A percentile compares a stretch with the other conserved stretches of the same genome.
phyloP scores from a whole-genome alignment of 92 coral and sea anemone species.

The Phenganax marumi region DNA sequence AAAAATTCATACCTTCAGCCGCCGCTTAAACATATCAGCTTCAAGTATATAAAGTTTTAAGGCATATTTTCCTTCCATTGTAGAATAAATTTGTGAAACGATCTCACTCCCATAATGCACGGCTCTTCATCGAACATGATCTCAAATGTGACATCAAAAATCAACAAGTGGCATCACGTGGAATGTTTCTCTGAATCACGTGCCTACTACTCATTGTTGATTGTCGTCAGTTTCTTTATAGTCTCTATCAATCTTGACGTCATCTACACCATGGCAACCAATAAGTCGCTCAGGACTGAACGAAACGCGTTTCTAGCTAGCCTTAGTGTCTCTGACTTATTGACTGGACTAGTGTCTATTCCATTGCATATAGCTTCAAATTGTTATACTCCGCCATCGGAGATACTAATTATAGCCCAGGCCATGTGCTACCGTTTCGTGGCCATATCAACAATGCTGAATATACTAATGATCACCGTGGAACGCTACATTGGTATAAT shows the following conservation, averaged over 20 bases:
- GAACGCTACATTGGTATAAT: constrained; percentile 63
- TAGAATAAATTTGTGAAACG: too few species aligned
- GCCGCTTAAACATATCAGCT: too few species aligned
- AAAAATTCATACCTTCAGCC: too few species aligned
- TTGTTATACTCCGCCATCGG: constrained; percentile 7
- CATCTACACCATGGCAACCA: constrained; percentile 52
- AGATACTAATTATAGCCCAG: constrained; percentile 1
- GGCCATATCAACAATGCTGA: constrained; percentile 65
- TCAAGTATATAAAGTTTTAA: too few species aligned
- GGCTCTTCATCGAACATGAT: background rate
- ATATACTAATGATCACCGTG: constrained; percentile 59
- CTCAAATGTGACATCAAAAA: background rate
- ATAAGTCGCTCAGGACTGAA: constrained; percentile 53
- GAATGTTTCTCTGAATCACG: background rate
- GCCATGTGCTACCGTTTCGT: constrained; percentile 42
- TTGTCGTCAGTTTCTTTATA: constrained; percentile 44
- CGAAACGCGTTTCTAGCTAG: constrained; percentile 63
- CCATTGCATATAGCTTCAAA: constrained; percentile 53
- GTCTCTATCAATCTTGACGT: constrained; percentile 58
- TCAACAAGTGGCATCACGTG: background rate
- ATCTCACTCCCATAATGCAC: background rate
- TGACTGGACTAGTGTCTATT: constrained; percentile 56
- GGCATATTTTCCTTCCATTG: too few species aligned
- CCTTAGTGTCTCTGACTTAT: constrained; percentile 61
- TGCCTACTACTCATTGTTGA: constrained; percentile 30